Evolutionary conservation across 2,888 invertebrate species (phyloP), one percentile per base, ranked within the genome.

Genomic region (Zygaena filipendulae): DNA sequence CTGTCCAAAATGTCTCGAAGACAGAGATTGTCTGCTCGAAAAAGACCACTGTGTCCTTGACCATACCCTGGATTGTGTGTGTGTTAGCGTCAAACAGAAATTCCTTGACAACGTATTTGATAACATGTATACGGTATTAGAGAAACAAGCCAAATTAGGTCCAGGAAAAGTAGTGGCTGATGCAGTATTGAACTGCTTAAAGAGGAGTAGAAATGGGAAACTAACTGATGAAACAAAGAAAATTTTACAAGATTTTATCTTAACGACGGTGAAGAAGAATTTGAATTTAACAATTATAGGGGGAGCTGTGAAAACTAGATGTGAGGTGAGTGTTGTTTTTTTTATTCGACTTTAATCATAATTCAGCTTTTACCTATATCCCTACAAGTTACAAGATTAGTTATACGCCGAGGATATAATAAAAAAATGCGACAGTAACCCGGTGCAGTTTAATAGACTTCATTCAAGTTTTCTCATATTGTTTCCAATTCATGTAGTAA

Each of bases 271-370:
- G 0, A 74, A 61, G 37, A 66, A 62, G 39, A 67, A 77, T 49
- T 59, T 77, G 38, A 68, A 69, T 43, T 49, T 70, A 33, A 72
- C 74, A 0, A 68, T 79, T 11, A 50, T 77, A 20, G 77, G 75
- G 22, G 79, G 77, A 16, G 77, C 79, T 27, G 64, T 72, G 2
- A 79, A 77, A 38, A 79, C 79, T 2, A 58, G 77, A 35, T 79
- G 79, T 39, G 77, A 79, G 59, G 77, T 72, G 42, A 36, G 38
- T n/a, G n/a, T n/a, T n/a, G n/a, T n/a, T 29, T 2, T 11, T 1
- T 23, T 9, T 9, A 3, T 27, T 14, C 8, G 7, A 10, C 25
- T 10, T 35, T 20, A n/a, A n/a, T n/a, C n/a, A n/a, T n/a, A n/a
- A n/a, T n/a, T n/a, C n/a, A 16, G 11, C 11, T n/a, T 11, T 4